Evolutionary conservation across 2,888 invertebrate genomes (phyloP), one percentile per base, ranked within the genome.

Genomic region (Neoaliturus tenellus): DNA sequence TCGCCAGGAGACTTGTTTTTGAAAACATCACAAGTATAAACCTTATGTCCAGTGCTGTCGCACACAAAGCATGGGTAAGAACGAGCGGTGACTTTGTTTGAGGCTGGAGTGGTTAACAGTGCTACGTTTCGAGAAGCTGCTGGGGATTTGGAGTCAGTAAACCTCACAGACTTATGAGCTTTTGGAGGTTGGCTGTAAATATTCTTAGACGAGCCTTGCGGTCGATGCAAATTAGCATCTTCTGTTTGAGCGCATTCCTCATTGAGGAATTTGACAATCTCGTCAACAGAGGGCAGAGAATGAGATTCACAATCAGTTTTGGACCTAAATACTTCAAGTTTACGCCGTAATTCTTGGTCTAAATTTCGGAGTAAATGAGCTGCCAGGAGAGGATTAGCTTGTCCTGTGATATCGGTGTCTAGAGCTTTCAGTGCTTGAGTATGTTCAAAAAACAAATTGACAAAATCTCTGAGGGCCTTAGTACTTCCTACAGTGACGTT

Each of bases 1-100:
- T 71, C 71, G n/a, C 41, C n/a, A 39, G 71, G 41, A 39, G 71
- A 25, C 41, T 71, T 71, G 5, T 8, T 2, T 44, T 75, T 75
- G 20, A 75, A 75, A 14, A 41, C 25, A 14, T 6, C 14, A 17
- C 75, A 75, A 1, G 23, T 0, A 17, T 44, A 48, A n/a, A 75
- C 28, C 28, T 48, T 44, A 28, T 75, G 75, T 6, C 48, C 41
- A 28, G 10, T 2, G 12, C 28, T 75, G 23, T 25, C 8, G 35
- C 75, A 75, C 10, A 14, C 23, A 75, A 75, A 75, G 28, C 75
- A 48, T 4, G 14, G 25, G 1, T 5, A 2, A 67, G 28, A 28
- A 31, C 3, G 14, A 1, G 17, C 3, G 51, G n/a, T 28, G 14
- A 23, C 2, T 5, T 67, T 28, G 39, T 14, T 17, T 8, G 35